These are phyloP conservation scores for Rana temporaria DNA, from an alignment of 2,113 vertebrate species.

Conservation along the genomic window DNA sequence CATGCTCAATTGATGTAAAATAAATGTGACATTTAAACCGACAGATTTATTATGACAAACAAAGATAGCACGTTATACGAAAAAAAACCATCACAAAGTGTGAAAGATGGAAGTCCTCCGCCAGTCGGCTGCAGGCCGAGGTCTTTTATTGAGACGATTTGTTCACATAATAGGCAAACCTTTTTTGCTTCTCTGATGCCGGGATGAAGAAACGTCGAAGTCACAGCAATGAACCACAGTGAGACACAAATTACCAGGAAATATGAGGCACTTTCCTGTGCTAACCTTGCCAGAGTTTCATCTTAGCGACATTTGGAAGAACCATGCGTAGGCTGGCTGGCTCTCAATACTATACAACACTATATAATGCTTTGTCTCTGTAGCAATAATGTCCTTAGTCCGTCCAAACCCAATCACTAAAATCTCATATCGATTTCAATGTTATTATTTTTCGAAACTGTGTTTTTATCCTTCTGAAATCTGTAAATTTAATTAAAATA, in stretches of 20 bases:
- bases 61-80: constrained; percentile 23
- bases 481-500: too few species aligned
- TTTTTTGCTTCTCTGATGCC: not conserved
- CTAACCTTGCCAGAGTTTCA: constrained; percentile 17
- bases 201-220: not conserved
- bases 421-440: too few species aligned
- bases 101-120: not conserved
- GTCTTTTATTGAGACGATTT: constrained; percentile 51
- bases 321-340: too few species aligned
- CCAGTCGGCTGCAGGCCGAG: constrained; percentile 2
- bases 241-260: constrained; percentile 18
- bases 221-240: constrained; percentile 3
- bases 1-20: constrained; percentile 26
- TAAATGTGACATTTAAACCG: constrained; percentile 48
- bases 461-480: too few species aligned
- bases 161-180: constrained; percentile 43
- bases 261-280: constrained; percentile 10
- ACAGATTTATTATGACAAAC: constrained; percentile 47
- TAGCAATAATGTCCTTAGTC: too few species aligned
- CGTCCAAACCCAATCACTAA: too few species aligned
- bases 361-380: too few species aligned
- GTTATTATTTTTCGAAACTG: too few species aligned
- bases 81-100: constrained; percentile 16
- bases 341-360: too few species aligned
- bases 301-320: not conserved